These are phyloP conservation scores for Choristoneura rosaceana DNA, from an alignment of 2,888 invertebrate species.

Conservation along the genomic window DNA sequence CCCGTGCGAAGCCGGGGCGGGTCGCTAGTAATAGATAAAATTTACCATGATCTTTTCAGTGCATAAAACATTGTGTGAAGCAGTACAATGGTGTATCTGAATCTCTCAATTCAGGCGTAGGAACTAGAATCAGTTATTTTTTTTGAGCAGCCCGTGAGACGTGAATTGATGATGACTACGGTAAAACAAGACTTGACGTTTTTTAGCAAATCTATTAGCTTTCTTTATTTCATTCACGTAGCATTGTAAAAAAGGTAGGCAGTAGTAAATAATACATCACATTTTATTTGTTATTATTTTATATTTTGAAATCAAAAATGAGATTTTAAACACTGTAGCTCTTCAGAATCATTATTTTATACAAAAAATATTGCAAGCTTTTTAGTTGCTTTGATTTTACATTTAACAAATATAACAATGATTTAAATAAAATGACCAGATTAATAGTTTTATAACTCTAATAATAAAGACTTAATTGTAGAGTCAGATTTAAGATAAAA, in stretches of 20 bases:
- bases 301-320: conserved; percentile 81
- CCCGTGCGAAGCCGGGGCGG: no score
- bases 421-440: conserved; percentile 86
- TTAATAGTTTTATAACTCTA: conserved; percentile 82
- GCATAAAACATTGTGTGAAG: no score
- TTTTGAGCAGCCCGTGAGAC: no score
- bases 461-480: conserved; percentile 79
- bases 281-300: conserved; percentile 72
- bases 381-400: conserved; percentile 79
- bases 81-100: no score
- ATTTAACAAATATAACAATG: conserved; percentile 83
- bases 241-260: not conserved
- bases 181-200: no score
- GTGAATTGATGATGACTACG: no score
- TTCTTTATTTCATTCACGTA: no score
- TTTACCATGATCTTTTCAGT: no score
- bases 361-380: conserved; percentile 81
- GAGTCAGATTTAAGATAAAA: conserved; percentile 81
- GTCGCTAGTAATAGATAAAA: no score
- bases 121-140: no score
- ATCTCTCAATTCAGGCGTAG: no score
- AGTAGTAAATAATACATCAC: not conserved
- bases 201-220: no score
- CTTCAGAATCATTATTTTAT: conserved; percentile 77
- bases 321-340: conserved; percentile 82